Evolutionary conservation across 2,113 vertebrate genomes (phyloP).

Genomic region (Myiozetetes cayanensis): DNA sequence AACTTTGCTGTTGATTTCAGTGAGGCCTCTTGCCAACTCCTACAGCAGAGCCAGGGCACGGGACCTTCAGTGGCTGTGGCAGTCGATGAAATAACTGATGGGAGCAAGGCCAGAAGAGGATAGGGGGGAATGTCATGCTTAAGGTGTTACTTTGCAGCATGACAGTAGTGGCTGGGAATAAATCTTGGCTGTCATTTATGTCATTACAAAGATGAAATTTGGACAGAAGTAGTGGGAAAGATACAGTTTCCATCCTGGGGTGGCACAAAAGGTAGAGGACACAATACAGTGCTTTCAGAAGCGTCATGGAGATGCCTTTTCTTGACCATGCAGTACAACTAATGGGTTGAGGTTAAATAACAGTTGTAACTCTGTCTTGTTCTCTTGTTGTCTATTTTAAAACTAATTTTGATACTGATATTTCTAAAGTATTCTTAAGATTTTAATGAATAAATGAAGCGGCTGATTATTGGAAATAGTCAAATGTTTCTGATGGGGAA

Average conservation of each 20-base stretch:
- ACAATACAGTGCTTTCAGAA: not conserved
- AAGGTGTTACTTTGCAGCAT: not conserved
- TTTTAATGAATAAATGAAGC: not conserved
- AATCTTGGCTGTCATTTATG: not conserved
- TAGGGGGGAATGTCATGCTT: not conserved
- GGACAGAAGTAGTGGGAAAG: not conserved
- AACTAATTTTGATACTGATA: not conserved
- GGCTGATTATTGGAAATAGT: not conserved
- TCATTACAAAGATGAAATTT: not conserved
- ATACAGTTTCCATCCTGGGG: fast-evolving
- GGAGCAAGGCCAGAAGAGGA: not conserved
- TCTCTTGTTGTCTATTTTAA: not conserved
- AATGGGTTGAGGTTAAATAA: not conserved
- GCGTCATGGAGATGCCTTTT: not conserved
- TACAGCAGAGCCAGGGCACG: fast-evolving
- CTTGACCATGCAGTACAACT: not conserved
- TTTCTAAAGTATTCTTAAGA: not conserved
- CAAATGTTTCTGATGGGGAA: not conserved
- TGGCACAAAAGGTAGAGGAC: not conserved
- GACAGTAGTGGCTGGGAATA: not conserved
- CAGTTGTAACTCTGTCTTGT: not conserved
- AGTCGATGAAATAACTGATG: not conserved
- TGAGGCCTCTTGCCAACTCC: not conserved
- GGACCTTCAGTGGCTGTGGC: not conserved
- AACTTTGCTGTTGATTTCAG: not conserved